phyloP scores from a whole-genome alignment of 2,888 invertebrate genomes.

The Nephrotoma guestfalica region DNA sequence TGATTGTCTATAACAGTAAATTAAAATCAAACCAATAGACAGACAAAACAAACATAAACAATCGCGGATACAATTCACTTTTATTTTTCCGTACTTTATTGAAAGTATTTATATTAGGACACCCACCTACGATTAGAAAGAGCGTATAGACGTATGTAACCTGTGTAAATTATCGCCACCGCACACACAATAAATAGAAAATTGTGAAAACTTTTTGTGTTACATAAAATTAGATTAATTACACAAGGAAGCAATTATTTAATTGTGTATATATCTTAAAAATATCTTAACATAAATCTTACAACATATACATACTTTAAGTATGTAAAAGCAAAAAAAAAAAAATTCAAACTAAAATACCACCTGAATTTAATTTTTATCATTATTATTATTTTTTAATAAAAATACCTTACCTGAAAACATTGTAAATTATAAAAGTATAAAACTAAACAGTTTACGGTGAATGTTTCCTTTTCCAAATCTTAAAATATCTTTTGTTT shows the following conservation, averaged over 20 bases:
- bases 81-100: background rate
- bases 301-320: background rate
- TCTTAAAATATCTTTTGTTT: background rate
- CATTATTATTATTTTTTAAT: background rate
- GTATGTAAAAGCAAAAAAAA: background rate
- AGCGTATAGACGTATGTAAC: background rate
- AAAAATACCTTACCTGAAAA: background rate
- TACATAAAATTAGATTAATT: background rate
- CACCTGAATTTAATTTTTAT: background rate
- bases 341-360: background rate
- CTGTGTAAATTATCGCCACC: background rate
- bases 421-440: background rate
- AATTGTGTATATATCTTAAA: background rate
- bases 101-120: background rate
- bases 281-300: background rate
- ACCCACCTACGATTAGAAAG: background rate
- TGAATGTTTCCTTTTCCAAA: background rate
- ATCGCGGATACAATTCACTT: background rate
- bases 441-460: background rate
- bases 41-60: background rate
- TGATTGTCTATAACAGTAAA: background rate
- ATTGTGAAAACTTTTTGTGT: background rate
- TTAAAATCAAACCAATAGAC: background rate
- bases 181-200: background rate
- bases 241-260: background rate